A percentile compares a stretch with the other conserved stretches of the same genome.
phyloP scores from a whole-genome alignment of 1,140 invertebrate species.

The Scaptomyza montana region DNA sequence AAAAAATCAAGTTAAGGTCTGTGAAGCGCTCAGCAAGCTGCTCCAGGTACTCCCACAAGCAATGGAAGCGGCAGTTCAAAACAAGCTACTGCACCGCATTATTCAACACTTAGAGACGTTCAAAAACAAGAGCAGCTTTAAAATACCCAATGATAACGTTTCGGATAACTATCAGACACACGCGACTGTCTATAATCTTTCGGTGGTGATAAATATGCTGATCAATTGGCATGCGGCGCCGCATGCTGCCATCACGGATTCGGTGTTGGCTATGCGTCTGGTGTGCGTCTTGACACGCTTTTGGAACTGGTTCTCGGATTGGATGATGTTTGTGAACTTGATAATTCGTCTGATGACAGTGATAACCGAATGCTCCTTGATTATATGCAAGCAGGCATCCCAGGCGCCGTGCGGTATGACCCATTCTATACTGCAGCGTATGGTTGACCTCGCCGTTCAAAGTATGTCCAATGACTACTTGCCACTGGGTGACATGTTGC shows the following conservation, averaged over 20 bases:
- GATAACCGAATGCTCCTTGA: slow-evolving; percentile 69
- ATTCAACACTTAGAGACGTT: slow-evolving; percentile 53
- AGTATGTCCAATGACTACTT: slow-evolving; percentile 15
- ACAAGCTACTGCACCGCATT: slow-evolving; percentile 51
- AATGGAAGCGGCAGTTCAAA: slow-evolving; percentile 25
- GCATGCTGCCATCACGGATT: slow-evolving; percentile 46
- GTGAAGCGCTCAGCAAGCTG: slow-evolving; percentile 55
- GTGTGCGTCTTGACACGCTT: slow-evolving; percentile 44
- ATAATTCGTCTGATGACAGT: slow-evolving; percentile 48
- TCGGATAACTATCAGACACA: slow-evolving; percentile 3
- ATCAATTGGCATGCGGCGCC: slow-evolving; percentile 57
- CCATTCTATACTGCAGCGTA: slow-evolving; percentile 48
- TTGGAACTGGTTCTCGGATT: slow-evolving; percentile 75
- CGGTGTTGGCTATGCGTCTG: slow-evolving; percentile 26
- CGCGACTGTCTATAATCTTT: no score
- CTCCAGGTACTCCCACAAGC: slow-evolving; percentile 52
- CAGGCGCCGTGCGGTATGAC: slow-evolving; percentile 16
- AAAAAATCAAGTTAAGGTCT: slow-evolving; percentile 31
- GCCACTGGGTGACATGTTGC: background rate
- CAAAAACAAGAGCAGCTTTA: slow-evolving; percentile 33
- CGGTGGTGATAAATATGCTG: slow-evolving; percentile 62
- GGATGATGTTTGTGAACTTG: slow-evolving; percentile 50
- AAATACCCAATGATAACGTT: slow-evolving; percentile 40
- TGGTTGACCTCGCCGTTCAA: slow-evolving; percentile 46
- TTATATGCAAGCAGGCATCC: slow-evolving; percentile 67